Percentiles rank a stretch among this genome's conserved stretches.
These are phyloP conservation scores for Drosophila mayaguana DNA, from an alignment of 2,888 invertebrate species.

Conservation along the genomic window DNA sequence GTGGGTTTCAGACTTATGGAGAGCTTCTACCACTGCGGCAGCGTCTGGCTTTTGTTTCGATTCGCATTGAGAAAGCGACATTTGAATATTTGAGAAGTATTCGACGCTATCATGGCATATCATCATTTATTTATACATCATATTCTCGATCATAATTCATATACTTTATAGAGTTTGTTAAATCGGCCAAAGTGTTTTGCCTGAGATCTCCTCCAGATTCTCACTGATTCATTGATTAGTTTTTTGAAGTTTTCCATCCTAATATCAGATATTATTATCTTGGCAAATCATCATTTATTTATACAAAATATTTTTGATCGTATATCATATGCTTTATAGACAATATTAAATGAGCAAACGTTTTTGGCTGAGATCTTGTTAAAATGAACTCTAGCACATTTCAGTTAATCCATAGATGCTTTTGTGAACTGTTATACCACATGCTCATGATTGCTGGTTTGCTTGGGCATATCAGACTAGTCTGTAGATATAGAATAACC, in stretches of 20 bases:
- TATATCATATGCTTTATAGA: not conserved
- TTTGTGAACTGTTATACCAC: not conserved
- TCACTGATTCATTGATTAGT: not conserved
- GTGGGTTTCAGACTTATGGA: not conserved
- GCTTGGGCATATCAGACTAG: not conserved
- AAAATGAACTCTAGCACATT: not conserved
- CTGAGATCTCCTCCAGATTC: not conserved
- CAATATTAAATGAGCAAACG: no score
- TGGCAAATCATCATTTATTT: constrained; percentile 10
- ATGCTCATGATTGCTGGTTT: not conserved
- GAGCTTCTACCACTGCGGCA: not conserved
- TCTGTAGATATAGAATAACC: not conserved
- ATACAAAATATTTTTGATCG: not conserved
- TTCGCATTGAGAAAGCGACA: constrained; percentile 15
- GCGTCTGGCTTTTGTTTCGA: constrained; percentile 7
- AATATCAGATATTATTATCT: not conserved
- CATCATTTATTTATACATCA: constrained; percentile 13
- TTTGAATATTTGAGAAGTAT: constrained; percentile 6
- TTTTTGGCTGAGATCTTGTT: not conserved
- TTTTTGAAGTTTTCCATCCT: not conserved
- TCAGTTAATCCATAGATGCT: not conserved
- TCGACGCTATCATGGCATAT: constrained; percentile 1
- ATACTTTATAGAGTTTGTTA: not conserved
- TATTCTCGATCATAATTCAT: not conserved
- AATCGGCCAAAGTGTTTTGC: not conserved